These are phyloP conservation scores for Pterocles gutturalis DNA, from an alignment of 2,113 vertebrate genomes.

Conservation along the genomic window DNA sequence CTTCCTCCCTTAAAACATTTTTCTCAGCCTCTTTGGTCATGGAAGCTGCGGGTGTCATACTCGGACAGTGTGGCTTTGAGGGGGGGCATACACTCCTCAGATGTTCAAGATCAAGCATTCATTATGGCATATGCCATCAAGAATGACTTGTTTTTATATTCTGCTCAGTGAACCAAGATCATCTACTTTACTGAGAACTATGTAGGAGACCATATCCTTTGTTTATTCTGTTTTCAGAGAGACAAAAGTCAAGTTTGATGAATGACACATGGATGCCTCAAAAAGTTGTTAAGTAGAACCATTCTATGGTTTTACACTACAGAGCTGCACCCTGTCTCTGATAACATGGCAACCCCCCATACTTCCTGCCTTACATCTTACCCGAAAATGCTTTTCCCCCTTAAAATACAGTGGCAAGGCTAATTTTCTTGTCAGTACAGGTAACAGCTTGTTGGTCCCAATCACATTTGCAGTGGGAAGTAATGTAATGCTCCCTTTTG, in stretches of 20 bases:
- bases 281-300: conserved; percentile 33
- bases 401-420: background rate
- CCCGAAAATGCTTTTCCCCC: background rate
- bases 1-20: background rate
- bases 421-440: conserved; percentile 32
- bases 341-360: background rate
- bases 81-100: background rate
- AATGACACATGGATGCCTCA: conserved; percentile 7
- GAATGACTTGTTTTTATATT: conserved; percentile 31
- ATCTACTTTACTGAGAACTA: conserved; percentile 25
- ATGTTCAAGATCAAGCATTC: background rate
- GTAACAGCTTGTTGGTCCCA: conserved; percentile 39
- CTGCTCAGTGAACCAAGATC: conserved; percentile 41
- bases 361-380: background rate
- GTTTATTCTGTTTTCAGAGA: conserved; percentile 41
- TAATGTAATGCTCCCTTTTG: conserved; percentile 51
- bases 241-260: conserved; percentile 34
- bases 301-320: background rate
- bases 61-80: background rate
- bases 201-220: conserved; percentile 37
- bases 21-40: background rate
- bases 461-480: conserved; percentile 32
- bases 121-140: background rate
- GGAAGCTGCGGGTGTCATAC: background rate
- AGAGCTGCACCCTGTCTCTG: background rate